Conservation (phyloP, 2,797 vertebrate genomes). For the Myotis daubentonii region DNA sequence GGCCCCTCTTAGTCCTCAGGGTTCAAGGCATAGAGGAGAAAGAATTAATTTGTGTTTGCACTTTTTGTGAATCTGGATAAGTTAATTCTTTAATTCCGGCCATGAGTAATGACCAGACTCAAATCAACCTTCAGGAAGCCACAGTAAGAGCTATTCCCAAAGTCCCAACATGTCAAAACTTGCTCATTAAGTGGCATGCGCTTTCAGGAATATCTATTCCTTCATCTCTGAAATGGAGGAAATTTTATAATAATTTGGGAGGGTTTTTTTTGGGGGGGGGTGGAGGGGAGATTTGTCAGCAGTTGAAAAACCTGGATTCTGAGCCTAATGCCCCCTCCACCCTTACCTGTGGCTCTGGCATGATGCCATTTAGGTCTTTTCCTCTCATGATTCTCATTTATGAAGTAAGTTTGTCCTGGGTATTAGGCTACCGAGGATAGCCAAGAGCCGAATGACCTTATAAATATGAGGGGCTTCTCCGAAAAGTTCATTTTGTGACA, state of each 20-base stretch:
- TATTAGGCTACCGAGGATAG: background rate
- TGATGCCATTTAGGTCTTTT: background rate
- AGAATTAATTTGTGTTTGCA: background rate
- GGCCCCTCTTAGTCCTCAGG: background rate
- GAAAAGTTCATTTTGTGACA: background rate
- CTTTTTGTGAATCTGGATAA: background rate
- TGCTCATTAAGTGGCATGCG: background rate
- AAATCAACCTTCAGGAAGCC: background rate
- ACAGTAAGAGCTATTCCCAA: background rate
- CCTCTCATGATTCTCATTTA: background rate
- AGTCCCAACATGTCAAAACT: background rate
- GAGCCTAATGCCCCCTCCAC: background rate
- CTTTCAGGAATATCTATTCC: background rate
- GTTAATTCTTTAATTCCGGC: background rate
- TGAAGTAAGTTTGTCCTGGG: background rate
- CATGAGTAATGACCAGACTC: background rate
- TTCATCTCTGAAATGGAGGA: constrained; percentile 6
- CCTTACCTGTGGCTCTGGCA: background rate
- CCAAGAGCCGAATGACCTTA: background rate
- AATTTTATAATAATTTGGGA: background rate
- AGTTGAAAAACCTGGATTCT: background rate
- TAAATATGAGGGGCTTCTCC: background rate
- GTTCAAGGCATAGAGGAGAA: background rate
- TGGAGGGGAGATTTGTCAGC: background rate
- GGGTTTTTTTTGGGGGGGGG: background rate